A percentile compares a stretch with the other conserved stretches of the same genome.
Conservation (phyloP, 1,140 invertebrate genomes). For the Leptonema lineaticorne region DNA sequence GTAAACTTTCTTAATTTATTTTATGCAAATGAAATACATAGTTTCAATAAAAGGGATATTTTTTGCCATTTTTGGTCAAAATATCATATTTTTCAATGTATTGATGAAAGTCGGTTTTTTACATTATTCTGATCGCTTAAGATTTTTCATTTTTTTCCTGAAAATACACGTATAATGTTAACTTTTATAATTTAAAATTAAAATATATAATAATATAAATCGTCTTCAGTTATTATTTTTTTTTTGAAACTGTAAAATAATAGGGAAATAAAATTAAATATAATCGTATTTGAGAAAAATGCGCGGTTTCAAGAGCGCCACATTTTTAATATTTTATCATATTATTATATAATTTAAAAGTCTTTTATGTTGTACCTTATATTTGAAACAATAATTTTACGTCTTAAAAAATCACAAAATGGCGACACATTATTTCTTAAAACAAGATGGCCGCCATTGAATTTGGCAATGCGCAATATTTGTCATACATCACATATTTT, state of each 20-base stretch:
- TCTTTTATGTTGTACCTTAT: too few relatives aligned
- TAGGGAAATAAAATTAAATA: too few relatives aligned
- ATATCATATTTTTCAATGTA: neutral
- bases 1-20: neutral
- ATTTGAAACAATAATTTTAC: neutral
- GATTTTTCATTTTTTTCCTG: neutral
- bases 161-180: neutral
- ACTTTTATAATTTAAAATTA: neutral
- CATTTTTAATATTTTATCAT: too few relatives aligned
- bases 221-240: neutral
- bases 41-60: neutral
- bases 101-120: too few relatives aligned
- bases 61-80: too few relatives aligned
- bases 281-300: too few relatives aligned
- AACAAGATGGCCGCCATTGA: slow-evolving; percentile 4
- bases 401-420: neutral
- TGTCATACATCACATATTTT: too few relatives aligned
- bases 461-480: neutral
- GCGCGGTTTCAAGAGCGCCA: too few relatives aligned
- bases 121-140: neutral
- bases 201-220: neutral
- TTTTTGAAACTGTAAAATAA: too few relatives aligned
- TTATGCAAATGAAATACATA: too few relatives aligned
- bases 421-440: neutral
- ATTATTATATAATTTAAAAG: neutral